A percentile compares a stretch with the other conserved stretches of the same genome.
Evolutionary conservation across 2,113 vertebrate species (phyloP).

Genomic region (Cygnus buccinator): DNA sequence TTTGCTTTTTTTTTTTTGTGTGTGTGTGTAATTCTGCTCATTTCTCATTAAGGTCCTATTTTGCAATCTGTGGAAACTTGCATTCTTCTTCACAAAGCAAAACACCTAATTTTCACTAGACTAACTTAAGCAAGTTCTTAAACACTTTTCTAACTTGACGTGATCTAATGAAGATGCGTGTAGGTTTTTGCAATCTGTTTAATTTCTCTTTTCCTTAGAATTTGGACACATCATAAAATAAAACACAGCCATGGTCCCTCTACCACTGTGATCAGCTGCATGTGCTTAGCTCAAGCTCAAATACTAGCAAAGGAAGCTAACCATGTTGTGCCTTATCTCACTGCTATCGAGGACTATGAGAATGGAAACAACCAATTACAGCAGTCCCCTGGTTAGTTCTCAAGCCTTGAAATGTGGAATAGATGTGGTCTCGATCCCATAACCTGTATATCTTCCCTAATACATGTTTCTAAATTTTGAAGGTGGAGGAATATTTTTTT

Average conservation of each 20-base stretch:
- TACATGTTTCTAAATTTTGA: background rate
- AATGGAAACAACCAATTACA: background rate
- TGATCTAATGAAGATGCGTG: background rate
- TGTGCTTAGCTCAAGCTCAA: background rate
- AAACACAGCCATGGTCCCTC: background rate
- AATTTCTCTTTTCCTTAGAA: background rate
- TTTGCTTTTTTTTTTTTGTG: background rate
- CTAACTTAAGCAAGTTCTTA: background rate
- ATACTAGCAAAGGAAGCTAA: background rate
- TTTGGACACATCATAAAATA: background rate
- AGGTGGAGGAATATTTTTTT: background rate
- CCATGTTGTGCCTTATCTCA: background rate
- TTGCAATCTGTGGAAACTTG: too few relatives aligned
- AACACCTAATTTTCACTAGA: background rate
- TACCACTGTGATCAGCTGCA: too few relatives aligned
- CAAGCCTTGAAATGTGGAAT: background rate
- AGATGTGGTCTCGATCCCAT: background rate
- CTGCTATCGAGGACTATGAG: background rate
- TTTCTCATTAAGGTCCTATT: background rate
- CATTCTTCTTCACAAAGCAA: background rate
- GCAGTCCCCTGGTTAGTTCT: background rate
- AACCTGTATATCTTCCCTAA: background rate
- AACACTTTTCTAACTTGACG: background rate
- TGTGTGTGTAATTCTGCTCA: background rate
- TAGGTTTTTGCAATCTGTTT: background rate